Evolutionary conservation across 1,140 invertebrate species (phyloP).

Genomic region (Drosophila parvula): DNA sequence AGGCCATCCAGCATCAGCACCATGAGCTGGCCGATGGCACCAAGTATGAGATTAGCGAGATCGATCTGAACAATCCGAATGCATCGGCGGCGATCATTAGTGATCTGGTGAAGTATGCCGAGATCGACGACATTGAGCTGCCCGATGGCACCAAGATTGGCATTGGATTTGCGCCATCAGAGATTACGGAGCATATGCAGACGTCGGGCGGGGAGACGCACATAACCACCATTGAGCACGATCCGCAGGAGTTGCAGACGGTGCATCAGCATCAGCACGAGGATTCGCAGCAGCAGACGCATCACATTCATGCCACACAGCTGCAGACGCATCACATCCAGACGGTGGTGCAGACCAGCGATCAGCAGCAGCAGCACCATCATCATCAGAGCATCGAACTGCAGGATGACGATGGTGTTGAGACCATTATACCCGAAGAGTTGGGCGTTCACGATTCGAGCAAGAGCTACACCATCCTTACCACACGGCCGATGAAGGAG

Average conservation of each 20-base stretch:
- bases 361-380: slow-evolving; percentile 58
- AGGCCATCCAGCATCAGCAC: slow-evolving; percentile 64
- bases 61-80: slow-evolving; percentile 80
- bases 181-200: slow-evolving; percentile 82
- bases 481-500: slow-evolving; percentile 78
- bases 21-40: slow-evolving; percentile 78
- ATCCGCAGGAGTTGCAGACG: slow-evolving; percentile 66
- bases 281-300: slow-evolving; percentile 54
- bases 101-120: slow-evolving; percentile 82
- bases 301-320: slow-evolving; percentile 67
- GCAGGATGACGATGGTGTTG: slow-evolving; percentile 77
- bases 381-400: slow-evolving; percentile 60
- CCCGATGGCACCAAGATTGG: slow-evolving; percentile 83
- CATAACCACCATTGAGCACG: slow-evolving; percentile 75
- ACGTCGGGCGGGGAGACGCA: slow-evolving; percentile 62
- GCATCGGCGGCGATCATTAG: slow-evolving; percentile 80
- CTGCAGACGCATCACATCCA: slow-evolving; percentile 73
- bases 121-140: slow-evolving; percentile 83
- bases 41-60: slow-evolving; percentile 83
- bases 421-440: slow-evolving; percentile 74
- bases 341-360: slow-evolving; percentile 52
- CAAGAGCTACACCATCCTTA: slow-evolving; percentile 83
- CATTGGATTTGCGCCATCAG: slow-evolving; percentile 81
- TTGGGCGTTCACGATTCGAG: slow-evolving; percentile 73
- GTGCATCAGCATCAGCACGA: slow-evolving; percentile 69